These are phyloP conservation scores for Trachelus stipa DNA, from an alignment of 2,888 invertebrate genomes.

Conservation along the genomic window DNA sequence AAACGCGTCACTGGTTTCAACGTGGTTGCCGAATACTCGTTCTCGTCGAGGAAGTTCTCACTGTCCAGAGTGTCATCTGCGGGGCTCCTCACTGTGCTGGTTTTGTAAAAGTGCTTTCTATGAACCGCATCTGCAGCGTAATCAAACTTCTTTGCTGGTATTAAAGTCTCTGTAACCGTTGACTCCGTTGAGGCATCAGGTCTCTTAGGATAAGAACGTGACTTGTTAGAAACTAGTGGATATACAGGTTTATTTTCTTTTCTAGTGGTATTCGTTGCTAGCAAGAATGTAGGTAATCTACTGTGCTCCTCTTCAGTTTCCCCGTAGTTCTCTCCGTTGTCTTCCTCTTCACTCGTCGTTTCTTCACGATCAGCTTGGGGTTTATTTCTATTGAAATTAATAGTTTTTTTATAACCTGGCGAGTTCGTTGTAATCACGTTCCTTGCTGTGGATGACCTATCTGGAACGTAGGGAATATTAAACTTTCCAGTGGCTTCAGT, in stretches of 20 bases:
- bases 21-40: conserved; percentile 29
- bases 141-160: conserved; percentile 61
- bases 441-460: conserved; percentile 38
- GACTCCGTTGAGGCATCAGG: conserved; percentile 41
- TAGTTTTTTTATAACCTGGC: background rate
- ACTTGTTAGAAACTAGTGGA: conserved; percentile 28
- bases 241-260: conserved; percentile 26
- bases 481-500: background rate
- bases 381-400: background rate
- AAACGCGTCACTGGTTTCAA: conserved; percentile 65
- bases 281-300: background rate
- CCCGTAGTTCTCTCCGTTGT: conserved; percentile 27
- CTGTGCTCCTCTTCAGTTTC: background rate
- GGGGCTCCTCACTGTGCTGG: conserved; percentile 35
- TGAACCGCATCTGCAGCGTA: conserved; percentile 57
- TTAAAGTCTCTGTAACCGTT: conserved; percentile 57
- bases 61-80: background rate
- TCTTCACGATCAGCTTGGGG: background rate
- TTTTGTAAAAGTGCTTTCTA: conserved; percentile 53
- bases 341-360: conserved; percentile 6
- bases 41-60: conserved; percentile 23
- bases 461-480: background rate
- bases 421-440: conserved; percentile 29
- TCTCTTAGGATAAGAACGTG: conserved; percentile 49
- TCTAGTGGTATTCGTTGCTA: conserved; percentile 23